Conservation (phyloP, 2,797 vertebrate species). For the Lutjanus argentimaculatus region DNA sequence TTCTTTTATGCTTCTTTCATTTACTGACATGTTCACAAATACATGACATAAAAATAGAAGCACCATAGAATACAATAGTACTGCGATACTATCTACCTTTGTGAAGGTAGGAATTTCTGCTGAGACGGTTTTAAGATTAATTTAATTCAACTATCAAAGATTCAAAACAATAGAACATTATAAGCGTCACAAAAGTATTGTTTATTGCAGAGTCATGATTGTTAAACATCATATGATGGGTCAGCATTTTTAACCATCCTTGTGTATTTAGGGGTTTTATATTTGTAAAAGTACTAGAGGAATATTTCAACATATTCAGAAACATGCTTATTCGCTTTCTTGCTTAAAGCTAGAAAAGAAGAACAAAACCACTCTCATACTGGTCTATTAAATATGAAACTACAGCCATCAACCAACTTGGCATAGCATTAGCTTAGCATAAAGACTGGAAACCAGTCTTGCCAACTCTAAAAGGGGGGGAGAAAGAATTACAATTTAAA, state of each 20-base stretch:
- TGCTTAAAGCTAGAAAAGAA: too few relatives aligned
- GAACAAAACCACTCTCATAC: not conserved
- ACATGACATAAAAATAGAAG: not conserved
- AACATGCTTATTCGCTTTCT: too few relatives aligned
- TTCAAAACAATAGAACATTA: not conserved
- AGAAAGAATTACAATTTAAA: too few relatives aligned
- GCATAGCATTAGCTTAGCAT: not conserved
- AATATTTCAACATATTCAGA: too few relatives aligned
- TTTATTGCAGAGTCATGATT: not conserved
- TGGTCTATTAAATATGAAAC: not conserved
- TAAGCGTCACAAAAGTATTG: not conserved
- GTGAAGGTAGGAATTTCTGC: not conserved
- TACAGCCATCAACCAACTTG: not conserved
- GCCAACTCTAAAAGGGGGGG: too few relatives aligned
- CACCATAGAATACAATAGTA: not conserved
- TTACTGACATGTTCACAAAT: constrained; percentile 4
- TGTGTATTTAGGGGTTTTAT: not conserved
- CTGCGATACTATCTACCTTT: not conserved
- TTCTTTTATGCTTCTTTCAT: not conserved
- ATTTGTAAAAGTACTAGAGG: too few relatives aligned
- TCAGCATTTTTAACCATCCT: not conserved
- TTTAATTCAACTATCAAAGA: not conserved
- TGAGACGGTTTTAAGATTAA: too few relatives aligned
- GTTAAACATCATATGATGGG: not conserved
- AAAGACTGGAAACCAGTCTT: not conserved